Conservation (phyloP, 2,888 invertebrate species). For the Apotomis turbidana region DNA sequence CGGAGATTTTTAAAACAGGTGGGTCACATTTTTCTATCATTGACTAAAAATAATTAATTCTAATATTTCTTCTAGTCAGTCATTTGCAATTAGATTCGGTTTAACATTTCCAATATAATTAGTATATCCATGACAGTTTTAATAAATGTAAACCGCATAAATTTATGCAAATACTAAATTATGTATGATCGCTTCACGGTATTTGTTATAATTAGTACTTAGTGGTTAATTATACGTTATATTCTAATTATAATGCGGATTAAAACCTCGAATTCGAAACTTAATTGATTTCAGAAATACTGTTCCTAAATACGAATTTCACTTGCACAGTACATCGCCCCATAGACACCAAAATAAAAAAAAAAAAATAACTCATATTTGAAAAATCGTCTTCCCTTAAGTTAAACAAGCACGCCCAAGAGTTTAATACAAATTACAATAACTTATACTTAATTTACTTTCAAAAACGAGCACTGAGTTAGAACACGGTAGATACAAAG, state of each 20-base stretch:
- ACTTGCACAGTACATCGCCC: no score
- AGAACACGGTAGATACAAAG: no score
- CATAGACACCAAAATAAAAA: no score
- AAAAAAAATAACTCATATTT: no score
- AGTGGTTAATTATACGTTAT: slow-evolving; percentile 25
- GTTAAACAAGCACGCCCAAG: no score
- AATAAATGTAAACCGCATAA: slow-evolving; percentile 4
- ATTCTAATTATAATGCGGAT: background rate
- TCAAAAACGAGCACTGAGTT: no score
- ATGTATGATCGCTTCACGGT: slow-evolving; percentile 6
- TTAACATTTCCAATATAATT: slow-evolving; percentile 6
- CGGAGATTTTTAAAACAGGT: slow-evolving; percentile 63
- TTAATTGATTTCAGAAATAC: background rate
- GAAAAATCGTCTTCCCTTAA: no score
- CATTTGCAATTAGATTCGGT: slow-evolving; percentile 14
- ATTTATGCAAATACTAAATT: slow-evolving; percentile 16
- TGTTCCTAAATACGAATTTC: background rate
- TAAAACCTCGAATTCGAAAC: background rate
- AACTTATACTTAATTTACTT: no score
- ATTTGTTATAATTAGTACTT: slow-evolving; percentile 12
- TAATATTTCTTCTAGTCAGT: background rate
- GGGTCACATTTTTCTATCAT: slow-evolving; percentile 43
- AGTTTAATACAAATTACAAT: no score
- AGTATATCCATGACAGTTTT: background rate
- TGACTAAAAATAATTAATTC: background rate